Conservation (phyloP, 2,113 vertebrate species). For the Arenaria interpres region DNA sequence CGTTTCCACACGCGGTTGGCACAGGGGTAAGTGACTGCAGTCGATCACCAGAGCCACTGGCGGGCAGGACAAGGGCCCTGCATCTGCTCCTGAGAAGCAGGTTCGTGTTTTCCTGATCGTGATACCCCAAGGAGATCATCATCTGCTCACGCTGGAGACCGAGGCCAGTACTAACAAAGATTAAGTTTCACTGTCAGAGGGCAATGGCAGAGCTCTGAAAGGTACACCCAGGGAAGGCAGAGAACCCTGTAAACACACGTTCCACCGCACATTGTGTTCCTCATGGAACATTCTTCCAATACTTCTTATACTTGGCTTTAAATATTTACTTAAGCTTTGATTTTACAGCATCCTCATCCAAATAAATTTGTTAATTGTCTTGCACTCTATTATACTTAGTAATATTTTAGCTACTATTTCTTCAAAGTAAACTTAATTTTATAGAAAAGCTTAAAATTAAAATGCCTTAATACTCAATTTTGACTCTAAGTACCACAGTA, state of each 20-base stretch:
- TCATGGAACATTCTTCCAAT: neutral
- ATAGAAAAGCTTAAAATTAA: neutral
- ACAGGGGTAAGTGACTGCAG: accelerated
- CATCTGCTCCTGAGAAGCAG: neutral
- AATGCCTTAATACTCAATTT: neutral
- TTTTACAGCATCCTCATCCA: neutral
- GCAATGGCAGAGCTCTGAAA: neutral
- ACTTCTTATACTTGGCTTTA: neutral
- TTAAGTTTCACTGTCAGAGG: neutral
- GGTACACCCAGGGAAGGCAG: neutral
- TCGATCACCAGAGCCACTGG: accelerated
- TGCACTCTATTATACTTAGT: neutral
- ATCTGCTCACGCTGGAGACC: neutral
- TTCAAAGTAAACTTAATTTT: neutral
- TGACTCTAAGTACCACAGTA: constrained; percentile 17
- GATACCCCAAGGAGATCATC: neutral
- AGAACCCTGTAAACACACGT: neutral
- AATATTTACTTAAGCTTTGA: neutral
- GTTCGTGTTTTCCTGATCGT: neutral
- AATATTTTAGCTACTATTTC: neutral
- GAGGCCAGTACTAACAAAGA: neutral
- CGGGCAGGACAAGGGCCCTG: neutral
- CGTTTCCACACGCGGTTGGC: too few species aligned
- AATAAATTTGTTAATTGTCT: neutral
- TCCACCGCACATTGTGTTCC: neutral